Evolutionary conservation across 1,140 invertebrate species (phyloP).

Genomic region (Tetramorium parvispinum): DNA sequence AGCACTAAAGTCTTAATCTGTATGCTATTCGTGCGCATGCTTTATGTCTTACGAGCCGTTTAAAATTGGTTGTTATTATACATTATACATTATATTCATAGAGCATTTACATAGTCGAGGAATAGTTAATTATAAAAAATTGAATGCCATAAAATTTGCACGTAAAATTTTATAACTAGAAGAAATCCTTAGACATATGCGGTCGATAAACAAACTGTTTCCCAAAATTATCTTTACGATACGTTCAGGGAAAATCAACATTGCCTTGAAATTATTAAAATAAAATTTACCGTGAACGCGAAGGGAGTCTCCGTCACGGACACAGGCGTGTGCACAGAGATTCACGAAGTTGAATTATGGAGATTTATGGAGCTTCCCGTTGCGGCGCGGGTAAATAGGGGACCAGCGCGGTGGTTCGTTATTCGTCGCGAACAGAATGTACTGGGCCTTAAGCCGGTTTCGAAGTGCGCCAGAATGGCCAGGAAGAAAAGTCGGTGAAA

Average conservation of each 20-base stretch:
- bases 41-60: conserved; percentile 18
- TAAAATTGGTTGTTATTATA: conserved; percentile 22
- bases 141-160: not conserved
- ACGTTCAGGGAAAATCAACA: not conserved
- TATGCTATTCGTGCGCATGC: conserved; percentile 23
- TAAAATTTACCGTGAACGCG: conserved; percentile 31
- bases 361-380: conserved; percentile 40
- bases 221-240: not conserved
- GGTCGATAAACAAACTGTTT: too few relatives aligned
- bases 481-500: conserved; percentile 35
- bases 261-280: conserved; percentile 21
- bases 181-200: not conserved
- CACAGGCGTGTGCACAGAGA: conserved; percentile 1
- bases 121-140: not conserved
- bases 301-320: not conserved
- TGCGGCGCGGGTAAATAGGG: conserved; percentile 19
- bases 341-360: conserved; percentile 22
- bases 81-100: not conserved
- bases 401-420: conserved; percentile 14
- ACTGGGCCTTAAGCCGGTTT: conserved; percentile 44
- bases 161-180: not conserved
- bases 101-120: not conserved
- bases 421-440: conserved; percentile 15
- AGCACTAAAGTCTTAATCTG: conserved; percentile 25
- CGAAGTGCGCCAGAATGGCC: not conserved